Evolutionary conservation across 37 sponge, comb jelly and placozoan genomes (phyloP).

Genomic region (Halisarca cf. caerulea): DNA sequence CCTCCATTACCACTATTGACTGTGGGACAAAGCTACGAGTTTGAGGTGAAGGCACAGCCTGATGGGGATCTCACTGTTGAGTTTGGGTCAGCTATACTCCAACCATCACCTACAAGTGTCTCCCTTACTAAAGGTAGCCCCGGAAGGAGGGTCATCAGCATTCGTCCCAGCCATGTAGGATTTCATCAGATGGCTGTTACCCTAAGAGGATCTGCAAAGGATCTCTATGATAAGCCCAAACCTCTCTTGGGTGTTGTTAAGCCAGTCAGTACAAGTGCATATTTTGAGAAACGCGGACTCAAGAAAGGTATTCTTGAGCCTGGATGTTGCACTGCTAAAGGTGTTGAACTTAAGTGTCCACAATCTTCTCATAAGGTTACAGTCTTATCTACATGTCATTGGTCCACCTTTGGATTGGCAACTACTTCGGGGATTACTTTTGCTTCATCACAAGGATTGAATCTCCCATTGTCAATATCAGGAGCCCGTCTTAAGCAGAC

Average conservation of each 20-base stretch:
- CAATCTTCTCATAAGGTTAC: neutral
- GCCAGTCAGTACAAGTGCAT: neutral
- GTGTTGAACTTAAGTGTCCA: neutral
- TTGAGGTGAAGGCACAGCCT: constrained; percentile 1
- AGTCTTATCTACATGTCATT: constrained; percentile 7
- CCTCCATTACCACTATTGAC: neutral
- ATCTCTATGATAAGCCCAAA: neutral
- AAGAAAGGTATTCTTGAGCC: neutral
- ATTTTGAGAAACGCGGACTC: neutral
- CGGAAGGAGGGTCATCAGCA: neutral
- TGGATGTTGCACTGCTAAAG: neutral
- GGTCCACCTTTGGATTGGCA: neutral
- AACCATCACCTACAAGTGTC: neutral
- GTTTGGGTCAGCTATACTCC: neutral
- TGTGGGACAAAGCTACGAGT: neutral
- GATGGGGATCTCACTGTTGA: neutral
- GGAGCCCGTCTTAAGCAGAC: neutral
- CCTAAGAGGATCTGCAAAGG: neutral
- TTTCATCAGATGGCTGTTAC: neutral
- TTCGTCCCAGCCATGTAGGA: neutral
- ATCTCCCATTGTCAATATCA: constrained; percentile 4
- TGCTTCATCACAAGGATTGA: neutral
- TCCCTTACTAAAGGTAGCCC: neutral
- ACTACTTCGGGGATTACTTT: constrained; percentile 18
- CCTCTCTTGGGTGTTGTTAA: constrained; percentile 3